Evolutionary conservation across 2,888 invertebrate species (phyloP), one percentile per base, ranked within the genome.

Genomic region (Xestia xanthographa): DNA sequence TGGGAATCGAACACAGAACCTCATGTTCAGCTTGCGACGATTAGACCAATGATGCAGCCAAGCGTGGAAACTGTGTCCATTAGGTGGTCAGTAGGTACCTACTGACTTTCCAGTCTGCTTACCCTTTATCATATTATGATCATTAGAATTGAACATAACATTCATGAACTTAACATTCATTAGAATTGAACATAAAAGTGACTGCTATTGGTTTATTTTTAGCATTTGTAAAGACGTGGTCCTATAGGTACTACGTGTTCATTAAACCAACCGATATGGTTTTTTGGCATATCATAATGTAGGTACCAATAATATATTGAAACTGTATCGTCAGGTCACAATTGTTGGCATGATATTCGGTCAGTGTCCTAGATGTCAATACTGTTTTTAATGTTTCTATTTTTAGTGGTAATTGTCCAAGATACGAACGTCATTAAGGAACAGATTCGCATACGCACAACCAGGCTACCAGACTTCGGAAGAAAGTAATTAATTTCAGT

Each of bases 371-470:
- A 96, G 89, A 93, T 96, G 94, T 95, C 94, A 91, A 94, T 95
- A 94, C 92, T 89, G 92, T 92, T 90, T 92, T 92, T 92, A 91
- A 92, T 94, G 94, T 90, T 92, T 92, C 92, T 95, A 95, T 95
- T 95, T 95, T 94, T 92, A 92, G 94, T 96, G 94, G 96, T 95
- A 93, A 94, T 94, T 93, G 95, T 95, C 95, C 96, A 96, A 96
- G 92, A 93, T 90, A 89, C 91, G 66, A 89, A 90, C 95, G 95
- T 94, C 94, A 94, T 88, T 86, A 88, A 92, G 92, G 90, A 93
- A 89, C 87, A 85, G 87, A 89, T 85, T 90, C 86, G 87, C 84
- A 84, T 86, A 86, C 87, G 82, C 78, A 81, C 88, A 89, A 88
- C 86, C 91, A 90, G 90, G 88, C 91, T 91, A 90, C 90, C 91